Evolutionary conservation across 2,888 invertebrate species (phyloP), one percentile per base, ranked within the genome.

Genomic region (Torymus auratus): DNA sequence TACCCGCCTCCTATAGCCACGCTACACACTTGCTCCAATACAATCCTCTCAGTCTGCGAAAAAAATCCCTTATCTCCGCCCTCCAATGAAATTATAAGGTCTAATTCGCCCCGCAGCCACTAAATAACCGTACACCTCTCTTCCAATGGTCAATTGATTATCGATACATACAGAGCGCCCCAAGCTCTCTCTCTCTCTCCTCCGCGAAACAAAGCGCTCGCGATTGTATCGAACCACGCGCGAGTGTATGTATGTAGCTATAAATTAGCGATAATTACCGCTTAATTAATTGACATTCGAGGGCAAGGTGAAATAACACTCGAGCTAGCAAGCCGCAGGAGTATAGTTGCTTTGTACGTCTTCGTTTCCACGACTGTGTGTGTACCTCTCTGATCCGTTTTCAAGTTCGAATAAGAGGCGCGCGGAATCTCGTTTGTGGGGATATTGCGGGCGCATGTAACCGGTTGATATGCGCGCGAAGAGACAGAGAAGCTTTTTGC

Each of bases 241-340:
- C 14, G 23, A 55, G 15, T 55, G 28, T 55, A 73, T 64, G 15
- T 7, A 11, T 13, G 14, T 50, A 69, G 3, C 64, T n/a, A 64
- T 79, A 75, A 74, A 79, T 74, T 69, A 69, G 50, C 12, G 62
- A 74, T 56, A 71, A 76, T 80, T 80, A 56, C 61, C 70, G 55
- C 52, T 61, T 80, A 80, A 77, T 81, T 77, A 81, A 77, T 81
- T 73, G 68, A 71, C 69, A 68, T 69, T 73, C 68, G 62, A 14
- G 64, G 5, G 50, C 55, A 65, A 71, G 62, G 61, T 68, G 76
- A 77, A 62, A 62, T 41, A 41, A 23, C 14, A 10, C 15, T 28
- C 41, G 67, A n/a, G 55, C 73, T 73, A 64, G 73, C 73, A 20
- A 17, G 13, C 50, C 58, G 56, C 28, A 3, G 70, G 15, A 11